Evolutionary conservation across 2,113 vertebrate species (phyloP).

Genomic region (Labeo rohita): DNA sequence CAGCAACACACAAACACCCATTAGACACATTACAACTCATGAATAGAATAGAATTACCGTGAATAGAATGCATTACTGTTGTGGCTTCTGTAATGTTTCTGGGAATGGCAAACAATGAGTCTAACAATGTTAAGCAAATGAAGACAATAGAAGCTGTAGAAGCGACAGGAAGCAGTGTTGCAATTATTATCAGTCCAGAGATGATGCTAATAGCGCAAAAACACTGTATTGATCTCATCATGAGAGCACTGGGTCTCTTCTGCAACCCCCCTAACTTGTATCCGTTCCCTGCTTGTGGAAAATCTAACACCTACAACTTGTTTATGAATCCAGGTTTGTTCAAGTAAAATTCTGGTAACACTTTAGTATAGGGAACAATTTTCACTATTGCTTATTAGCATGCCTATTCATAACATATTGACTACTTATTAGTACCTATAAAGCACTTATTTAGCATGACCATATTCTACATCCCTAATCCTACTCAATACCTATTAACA

Average conservation of each 20-base stretch:
- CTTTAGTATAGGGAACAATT: too few species aligned
- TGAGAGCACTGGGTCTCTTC: neutral
- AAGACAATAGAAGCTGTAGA: constrained; percentile 13
- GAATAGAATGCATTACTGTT: constrained; percentile 30
- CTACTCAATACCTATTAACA: too few species aligned
- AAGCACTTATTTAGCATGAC: too few species aligned
- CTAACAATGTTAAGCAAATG: constrained; percentile 37
- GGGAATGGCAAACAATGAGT: constrained; percentile 12
- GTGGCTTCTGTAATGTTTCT: constrained; percentile 27
- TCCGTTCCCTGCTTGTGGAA: neutral
- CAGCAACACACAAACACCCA: neutral
- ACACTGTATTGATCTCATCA: constrained; percentile 34
- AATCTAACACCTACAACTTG: neutral
- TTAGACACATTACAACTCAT: neutral
- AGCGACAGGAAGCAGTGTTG: constrained; percentile 14
- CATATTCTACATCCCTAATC: too few species aligned
- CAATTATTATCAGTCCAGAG: constrained; percentile 10
- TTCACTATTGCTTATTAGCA: too few species aligned
- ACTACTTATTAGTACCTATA: too few species aligned
- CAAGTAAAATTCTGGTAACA: too few species aligned
- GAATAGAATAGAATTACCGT: constrained; percentile 17
- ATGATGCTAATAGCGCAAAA: constrained; percentile 19
- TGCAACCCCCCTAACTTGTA: neutral
- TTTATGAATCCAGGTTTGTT: neutral
- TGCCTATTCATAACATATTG: too few species aligned